These are phyloP conservation scores for Lophius americanus DNA, from an alignment of 2,797 vertebrate genomes.

Conservation along the genomic window DNA sequence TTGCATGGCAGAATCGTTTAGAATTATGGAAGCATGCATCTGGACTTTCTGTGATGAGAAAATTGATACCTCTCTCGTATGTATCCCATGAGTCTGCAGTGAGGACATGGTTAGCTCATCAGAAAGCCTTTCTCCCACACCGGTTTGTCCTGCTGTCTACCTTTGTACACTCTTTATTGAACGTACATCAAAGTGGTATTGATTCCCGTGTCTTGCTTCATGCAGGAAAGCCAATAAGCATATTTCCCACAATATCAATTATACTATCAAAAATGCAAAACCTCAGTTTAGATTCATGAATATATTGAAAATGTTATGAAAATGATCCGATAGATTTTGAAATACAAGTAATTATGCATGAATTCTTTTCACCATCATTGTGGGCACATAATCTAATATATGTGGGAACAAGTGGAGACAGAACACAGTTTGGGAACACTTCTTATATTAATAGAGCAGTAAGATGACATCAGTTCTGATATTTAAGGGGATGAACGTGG, in stretches of 20 bases:
- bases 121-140: too few relatives aligned
- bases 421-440: neutral
- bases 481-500: slow-evolving; percentile 1
- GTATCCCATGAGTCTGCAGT: neutral
- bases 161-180: neutral
- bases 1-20: neutral
- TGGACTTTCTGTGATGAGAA: neutral
- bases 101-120: too few relatives aligned
- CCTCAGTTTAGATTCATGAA: neutral
- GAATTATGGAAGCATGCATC: neutral
- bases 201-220: neutral
- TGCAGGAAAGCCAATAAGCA: neutral
- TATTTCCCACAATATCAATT: neutral
- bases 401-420: neutral
- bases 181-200: too few relatives aligned
- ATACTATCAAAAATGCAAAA: neutral
- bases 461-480: neutral
- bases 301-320: neutral
- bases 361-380: too few relatives aligned
- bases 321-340: neutral
- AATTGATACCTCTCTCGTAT: neutral
- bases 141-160: neutral
- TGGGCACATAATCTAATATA: neutral
- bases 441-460: neutral
- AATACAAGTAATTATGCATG: too few relatives aligned